Evolutionary conservation across 2,797 vertebrate species (phyloP), one percentile per base, ranked within the genome.

Genomic region (Manis crassicaudata): DNA sequence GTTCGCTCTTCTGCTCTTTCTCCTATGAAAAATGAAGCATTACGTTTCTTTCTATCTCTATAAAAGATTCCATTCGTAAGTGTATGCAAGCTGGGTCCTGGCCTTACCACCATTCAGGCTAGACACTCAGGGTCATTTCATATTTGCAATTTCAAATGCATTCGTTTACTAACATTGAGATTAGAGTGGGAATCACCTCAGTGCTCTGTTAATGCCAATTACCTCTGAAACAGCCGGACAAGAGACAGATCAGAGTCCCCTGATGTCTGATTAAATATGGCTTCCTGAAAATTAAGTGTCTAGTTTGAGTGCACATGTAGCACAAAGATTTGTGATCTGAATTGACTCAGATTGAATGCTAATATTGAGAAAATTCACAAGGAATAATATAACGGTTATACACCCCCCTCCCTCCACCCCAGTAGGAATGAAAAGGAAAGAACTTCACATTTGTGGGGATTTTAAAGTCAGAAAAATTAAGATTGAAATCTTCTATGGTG

Each of bases 181-280:
- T 97, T 94, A 90, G 79, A 94, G 29, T n/a, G 40, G 18, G n/a
- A 70, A 81, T 93, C 37, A 93, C 56, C 29, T 63, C 56, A 50
- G 32, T 62, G 23, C 56, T 96, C 83, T 87, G 90, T 86, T 96
- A 96, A 94, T 79, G 62, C 83, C 96, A 97, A 72, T 95, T 86
- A 80, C 80, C 62, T 93, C 56, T 11, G 67, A 89, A 88, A 92
- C 9, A 88, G 80, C 63, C 76, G 96, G 95, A 35, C 63, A 92
- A 8, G 65, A 95, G 77, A 90, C 46, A 91, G 94, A 76, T 91
- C 95, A 96, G 82, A 89, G 62, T 89, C 23, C 52, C 76, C 62
- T 12, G 79, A 92, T 90, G 93, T 80, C n/a, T 97, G 94, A 89
- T 97, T 96, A 96, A 97, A 97, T 94, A 95, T 77, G 9, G 67